phyloP scores from a whole-genome alignment of 1,140 invertebrate genomes.

The Drosophila sulfurigaster region DNA sequence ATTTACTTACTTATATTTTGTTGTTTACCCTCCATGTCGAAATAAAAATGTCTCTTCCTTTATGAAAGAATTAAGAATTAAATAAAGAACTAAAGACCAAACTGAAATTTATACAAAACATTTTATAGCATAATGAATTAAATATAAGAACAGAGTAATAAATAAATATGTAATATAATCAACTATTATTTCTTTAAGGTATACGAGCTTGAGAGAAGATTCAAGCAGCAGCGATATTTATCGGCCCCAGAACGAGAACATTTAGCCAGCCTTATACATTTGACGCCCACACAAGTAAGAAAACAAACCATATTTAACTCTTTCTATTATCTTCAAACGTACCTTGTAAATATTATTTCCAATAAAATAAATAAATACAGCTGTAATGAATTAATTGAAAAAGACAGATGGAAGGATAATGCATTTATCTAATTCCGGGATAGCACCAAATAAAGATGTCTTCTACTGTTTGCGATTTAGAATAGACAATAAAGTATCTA shows the following conservation, averaged over 20 bases:
- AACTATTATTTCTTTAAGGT: constrained; percentile 88
- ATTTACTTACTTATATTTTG: constrained; percentile 2
- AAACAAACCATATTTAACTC: background rate
- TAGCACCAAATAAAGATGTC: background rate
- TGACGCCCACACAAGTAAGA: constrained; percentile 97
- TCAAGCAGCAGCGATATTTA: constrained; percentile 98
- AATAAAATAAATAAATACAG: background rate
- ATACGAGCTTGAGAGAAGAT: constrained; percentile 98
- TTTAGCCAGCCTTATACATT: constrained; percentile 95
- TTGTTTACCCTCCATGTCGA: background rate
- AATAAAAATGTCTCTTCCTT: background rate
- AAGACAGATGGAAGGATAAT: background rate
- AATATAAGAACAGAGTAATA: too few relatives aligned
- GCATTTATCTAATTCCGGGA: background rate
- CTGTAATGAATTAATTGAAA: background rate
- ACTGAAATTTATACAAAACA: background rate
- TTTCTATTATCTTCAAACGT: background rate
- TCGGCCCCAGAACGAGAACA: constrained; percentile 98
- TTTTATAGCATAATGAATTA: too few relatives aligned
- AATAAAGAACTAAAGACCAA: constrained; percentile 7
- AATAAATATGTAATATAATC: too few relatives aligned
- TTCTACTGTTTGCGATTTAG: background rate
- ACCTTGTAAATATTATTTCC: background rate
- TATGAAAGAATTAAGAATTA: background rate
- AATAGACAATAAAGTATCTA: background rate